Evolutionary conservation across 1,140 invertebrate species (phyloP), one percentile per base, ranked within the genome.

Genomic region (Pectinophora gossypiella): DNA sequence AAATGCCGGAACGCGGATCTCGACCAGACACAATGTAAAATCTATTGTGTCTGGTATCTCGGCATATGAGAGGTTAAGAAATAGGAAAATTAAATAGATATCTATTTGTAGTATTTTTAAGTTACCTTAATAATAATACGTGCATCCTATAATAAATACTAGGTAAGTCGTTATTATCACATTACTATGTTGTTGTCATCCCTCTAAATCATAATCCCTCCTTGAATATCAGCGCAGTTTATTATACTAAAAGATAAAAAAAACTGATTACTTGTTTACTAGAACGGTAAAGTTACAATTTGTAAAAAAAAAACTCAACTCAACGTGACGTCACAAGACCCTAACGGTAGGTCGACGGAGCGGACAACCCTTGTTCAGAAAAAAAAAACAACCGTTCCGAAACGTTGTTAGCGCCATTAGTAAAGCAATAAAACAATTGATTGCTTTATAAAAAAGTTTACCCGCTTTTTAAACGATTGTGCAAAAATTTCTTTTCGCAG

Each of bases 401-500:
- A 22, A 23, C 21, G 13, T 3, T 23, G 10, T 46, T 3, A 13
- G 7, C 7, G 21, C 44, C 44, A 21, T 44, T 44, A 23, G 12
- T 9, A n/a, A 13, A 6, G 20, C 13, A 48, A 58, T 63, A 63
- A 56, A 63, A 56, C 56, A 40, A 59, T 68, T 57, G 53, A 12
- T 21, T 43, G 5, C 23, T 12, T 27, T 27, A 6, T 27, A 27
- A 27, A 27, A 18, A 43, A 7, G 4, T 43, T 19, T 19, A 7
- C 13, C 13, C 44, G 13, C 7, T 9, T 44, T 44, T 44, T 44
- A 3, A 46, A 46, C 15, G 32, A 46, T 72, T 70, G 63, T 53
- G 68, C 71, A 72, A 69, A n/a, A 68, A 73, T 74, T 76, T 76
- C 68, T 76, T 70, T 73, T 76, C 73, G 58, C 48, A 45, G 62